Evolutionary conservation across 2,888 invertebrate genomes (phyloP).

Genomic region (Psylliodes chrysocephalus): DNA sequence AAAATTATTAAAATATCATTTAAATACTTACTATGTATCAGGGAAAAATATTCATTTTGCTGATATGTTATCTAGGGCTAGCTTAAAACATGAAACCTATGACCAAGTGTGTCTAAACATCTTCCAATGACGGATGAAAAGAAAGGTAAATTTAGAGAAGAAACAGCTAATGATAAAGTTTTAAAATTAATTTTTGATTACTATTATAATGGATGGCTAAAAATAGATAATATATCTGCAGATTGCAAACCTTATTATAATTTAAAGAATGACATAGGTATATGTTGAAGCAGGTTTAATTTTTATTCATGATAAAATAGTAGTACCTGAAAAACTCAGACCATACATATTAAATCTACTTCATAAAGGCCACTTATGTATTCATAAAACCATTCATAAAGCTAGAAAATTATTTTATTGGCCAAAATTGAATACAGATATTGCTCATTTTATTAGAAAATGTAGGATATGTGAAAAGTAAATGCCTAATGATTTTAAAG

Average conservation of each 20-base stretch:
- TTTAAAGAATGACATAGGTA: too few relatives aligned
- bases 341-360: slow-evolving; percentile 30
- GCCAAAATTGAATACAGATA: slow-evolving; percentile 19
- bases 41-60: too few relatives aligned
- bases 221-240: too few relatives aligned
- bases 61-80: slow-evolving; percentile 39
- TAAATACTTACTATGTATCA: too few relatives aligned
- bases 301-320: too few relatives aligned
- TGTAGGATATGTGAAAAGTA: slow-evolving; percentile 19
- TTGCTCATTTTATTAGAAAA: slow-evolving; percentile 11
- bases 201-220: too few relatives aligned
- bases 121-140: slow-evolving; percentile 37
- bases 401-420: slow-evolving; percentile 1
- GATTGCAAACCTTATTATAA: too few relatives aligned
- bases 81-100: slow-evolving; percentile 10
- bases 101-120: slow-evolving; percentile 35
- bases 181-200: too few relatives aligned
- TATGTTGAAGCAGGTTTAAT: too few relatives aligned
- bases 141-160: slow-evolving; percentile 32
- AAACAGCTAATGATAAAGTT: too few relatives aligned
- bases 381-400: neutral
- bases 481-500: slow-evolving; percentile 34
- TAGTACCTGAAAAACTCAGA: slow-evolving; percentile 35
- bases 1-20: too few relatives aligned
- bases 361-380: slow-evolving; percentile 42